Evolutionary conservation across 2,797 vertebrate species (phyloP).

Genomic region (Gouania willdenowi): DNA sequence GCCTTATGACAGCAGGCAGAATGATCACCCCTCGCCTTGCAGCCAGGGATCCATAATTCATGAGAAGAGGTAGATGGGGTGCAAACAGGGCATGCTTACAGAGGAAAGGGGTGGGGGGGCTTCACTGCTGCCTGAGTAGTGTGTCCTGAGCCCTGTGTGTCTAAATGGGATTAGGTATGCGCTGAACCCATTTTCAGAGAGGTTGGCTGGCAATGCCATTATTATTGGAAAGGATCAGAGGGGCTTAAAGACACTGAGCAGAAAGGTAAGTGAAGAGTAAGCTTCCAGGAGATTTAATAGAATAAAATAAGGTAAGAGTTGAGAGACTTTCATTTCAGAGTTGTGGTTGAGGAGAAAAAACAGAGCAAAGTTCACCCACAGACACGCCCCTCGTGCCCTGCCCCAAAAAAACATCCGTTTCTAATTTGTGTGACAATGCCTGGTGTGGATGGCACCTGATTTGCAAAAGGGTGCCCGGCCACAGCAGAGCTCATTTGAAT

Average conservation of each 20-base stretch:
- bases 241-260: slow-evolving; percentile 73
- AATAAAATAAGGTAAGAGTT: slow-evolving; percentile 61
- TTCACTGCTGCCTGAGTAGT: slow-evolving; percentile 54
- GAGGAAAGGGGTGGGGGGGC: slow-evolving; percentile 33
- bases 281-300: slow-evolving; percentile 75
- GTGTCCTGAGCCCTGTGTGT: slow-evolving; percentile 73
- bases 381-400: slow-evolving; percentile 50
- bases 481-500: slow-evolving; percentile 78
- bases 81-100: slow-evolving; percentile 71
- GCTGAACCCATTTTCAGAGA: slow-evolving; percentile 77
- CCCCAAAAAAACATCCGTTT: slow-evolving; percentile 73
- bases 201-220: slow-evolving; percentile 72
- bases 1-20: slow-evolving; percentile 70
- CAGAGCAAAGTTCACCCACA: slow-evolving; percentile 42
- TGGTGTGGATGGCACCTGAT: slow-evolving; percentile 69
- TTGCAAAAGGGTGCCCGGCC: slow-evolving; percentile 77
- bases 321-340: slow-evolving; percentile 53
- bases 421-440: slow-evolving; percentile 79
- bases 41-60: slow-evolving; percentile 77
- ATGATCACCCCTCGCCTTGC: slow-evolving; percentile 68
- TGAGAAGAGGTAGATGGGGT: slow-evolving; percentile 70
- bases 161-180: slow-evolving; percentile 77
- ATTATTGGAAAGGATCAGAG: slow-evolving; percentile 75
- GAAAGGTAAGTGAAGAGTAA: slow-evolving; percentile 78
- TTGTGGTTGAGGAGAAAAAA: slow-evolving; percentile 23